phyloP scores from a whole-genome alignment of 1,140 invertebrate genomes.

The Lamellibrachia luymesi region DNA sequence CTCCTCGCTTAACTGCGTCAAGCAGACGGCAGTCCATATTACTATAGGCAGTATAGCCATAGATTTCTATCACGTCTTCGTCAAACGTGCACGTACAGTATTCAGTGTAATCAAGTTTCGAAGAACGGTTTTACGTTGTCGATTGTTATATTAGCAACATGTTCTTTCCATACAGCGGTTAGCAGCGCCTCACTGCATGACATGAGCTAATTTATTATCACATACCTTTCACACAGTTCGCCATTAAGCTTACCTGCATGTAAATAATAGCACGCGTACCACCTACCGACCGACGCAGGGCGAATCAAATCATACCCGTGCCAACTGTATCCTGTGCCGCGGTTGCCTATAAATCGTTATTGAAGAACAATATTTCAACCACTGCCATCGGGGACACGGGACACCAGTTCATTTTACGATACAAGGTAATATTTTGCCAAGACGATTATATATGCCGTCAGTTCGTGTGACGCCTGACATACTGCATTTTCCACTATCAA shows the following conservation, averaged over 20 bases:
- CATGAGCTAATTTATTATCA: background rate
- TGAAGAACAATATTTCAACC: no score
- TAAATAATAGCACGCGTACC: background rate
- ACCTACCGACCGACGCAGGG: background rate
- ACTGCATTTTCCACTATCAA: no score
- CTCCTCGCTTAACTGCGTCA: background rate
- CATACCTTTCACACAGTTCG: background rate
- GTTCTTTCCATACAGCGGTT: background rate
- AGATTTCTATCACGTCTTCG: background rate
- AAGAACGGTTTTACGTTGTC: background rate
- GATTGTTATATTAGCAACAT: background rate
- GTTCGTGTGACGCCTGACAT: no score
- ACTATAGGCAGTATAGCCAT: background rate
- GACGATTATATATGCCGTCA: no score
- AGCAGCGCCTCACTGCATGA: background rate
- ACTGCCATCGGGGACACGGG: no score
- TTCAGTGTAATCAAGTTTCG: background rate
- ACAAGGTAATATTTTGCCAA: no score
- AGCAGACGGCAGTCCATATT: background rate
- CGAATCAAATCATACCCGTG: background rate
- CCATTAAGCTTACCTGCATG: background rate
- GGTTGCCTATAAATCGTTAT: no score
- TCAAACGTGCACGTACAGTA: background rate
- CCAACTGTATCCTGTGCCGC: background rate
- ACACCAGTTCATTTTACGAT: no score